Conservation (phyloP, 2,113 vertebrate species). For the Laticauda laticaudata region DNA sequence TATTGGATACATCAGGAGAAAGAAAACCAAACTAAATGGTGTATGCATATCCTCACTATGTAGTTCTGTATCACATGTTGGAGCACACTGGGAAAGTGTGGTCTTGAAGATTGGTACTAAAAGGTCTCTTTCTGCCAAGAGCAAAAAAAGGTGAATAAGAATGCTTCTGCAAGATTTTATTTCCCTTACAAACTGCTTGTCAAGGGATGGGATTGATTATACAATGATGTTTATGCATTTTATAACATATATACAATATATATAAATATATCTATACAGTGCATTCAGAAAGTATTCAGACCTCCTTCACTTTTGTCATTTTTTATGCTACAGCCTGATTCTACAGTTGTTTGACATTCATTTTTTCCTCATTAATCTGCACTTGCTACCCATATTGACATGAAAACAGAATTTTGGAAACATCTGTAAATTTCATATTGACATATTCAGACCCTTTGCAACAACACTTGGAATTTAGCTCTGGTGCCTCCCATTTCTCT, state of each 20-base stretch:
- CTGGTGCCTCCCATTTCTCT: not conserved
- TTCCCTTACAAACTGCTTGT: not conserved
- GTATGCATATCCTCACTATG: not conserved
- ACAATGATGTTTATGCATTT: conserved; percentile 18
- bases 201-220: not conserved
- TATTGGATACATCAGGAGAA: not conserved
- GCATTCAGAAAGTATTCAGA: not conserved
- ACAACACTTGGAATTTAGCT: not conserved
- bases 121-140: not conserved
- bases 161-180: not conserved
- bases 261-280: not conserved
- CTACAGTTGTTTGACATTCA: not conserved
- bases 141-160: not conserved
- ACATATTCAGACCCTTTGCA: not conserved
- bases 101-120: not conserved
- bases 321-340: not conserved
- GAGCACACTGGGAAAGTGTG: not conserved
- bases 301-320: not conserved
- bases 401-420: not conserved
- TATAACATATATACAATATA: conserved; percentile 2
- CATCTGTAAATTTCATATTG: not conserved
- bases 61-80: not conserved
- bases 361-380: not conserved
- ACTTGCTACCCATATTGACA: not conserved
- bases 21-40: not conserved